These are phyloP conservation scores for Oenanthe melanoleuca DNA, from an alignment of 2,113 vertebrate species.

Conservation along the genomic window DNA sequence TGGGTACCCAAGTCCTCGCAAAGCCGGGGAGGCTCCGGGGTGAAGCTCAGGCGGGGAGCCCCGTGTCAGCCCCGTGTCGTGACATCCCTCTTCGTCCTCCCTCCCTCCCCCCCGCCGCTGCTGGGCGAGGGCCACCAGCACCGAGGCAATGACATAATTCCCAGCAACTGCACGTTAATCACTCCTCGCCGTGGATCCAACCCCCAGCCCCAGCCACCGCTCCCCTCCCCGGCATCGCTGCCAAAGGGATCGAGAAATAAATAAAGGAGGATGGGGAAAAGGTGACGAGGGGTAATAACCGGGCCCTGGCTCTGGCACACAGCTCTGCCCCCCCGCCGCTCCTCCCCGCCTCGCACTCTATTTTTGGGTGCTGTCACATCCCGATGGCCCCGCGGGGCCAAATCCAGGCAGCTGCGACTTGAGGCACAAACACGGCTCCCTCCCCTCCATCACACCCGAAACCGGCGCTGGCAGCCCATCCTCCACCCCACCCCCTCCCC, in stretches of 20 bases:
- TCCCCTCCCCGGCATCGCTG: not conserved
- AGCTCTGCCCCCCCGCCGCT: not conserved
- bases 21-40: not conserved
- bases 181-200: not conserved
- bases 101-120: not conserved
- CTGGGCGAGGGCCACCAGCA: slow-evolving; percentile 31
- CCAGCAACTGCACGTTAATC: slow-evolving; percentile 41
- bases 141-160: slow-evolving; percentile 63
- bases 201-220: not conserved
- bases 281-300: not conserved
- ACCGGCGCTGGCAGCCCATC: too few species aligned
- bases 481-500: too few species aligned
- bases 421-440: too few species aligned
- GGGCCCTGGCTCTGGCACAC: not conserved
- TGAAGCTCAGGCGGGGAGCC: not conserved
- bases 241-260: not conserved
- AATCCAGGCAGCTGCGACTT: too few species aligned
- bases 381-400: too few species aligned
- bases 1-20: accelerated
- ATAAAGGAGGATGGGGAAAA: not conserved
- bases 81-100: not conserved
- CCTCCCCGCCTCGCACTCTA: not conserved
- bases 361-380: too few species aligned
- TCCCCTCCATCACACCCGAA: too few species aligned
- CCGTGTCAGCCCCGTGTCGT: not conserved